phyloP scores from a whole-genome alignment of 2,888 invertebrate genomes.

The Brachylomia viminalis region DNA sequence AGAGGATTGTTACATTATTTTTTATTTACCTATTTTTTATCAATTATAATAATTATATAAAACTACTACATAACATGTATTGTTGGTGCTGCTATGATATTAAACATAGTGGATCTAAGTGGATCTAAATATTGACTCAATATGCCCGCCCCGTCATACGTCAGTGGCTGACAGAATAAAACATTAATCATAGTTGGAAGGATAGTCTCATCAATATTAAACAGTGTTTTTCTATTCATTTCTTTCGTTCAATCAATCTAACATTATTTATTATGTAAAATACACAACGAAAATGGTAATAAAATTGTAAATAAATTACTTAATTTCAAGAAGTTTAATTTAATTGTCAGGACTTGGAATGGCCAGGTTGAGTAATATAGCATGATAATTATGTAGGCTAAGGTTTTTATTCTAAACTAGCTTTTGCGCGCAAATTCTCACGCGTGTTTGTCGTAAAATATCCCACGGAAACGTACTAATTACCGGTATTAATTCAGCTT shows the following conservation, averaged over 20 bases:
- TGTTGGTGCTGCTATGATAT: too few relatives aligned
- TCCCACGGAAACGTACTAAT: too few relatives aligned
- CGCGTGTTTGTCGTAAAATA: too few relatives aligned
- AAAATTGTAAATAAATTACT: not conserved
- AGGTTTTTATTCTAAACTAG: not conserved
- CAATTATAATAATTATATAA: too few relatives aligned
- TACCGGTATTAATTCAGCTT: too few relatives aligned
- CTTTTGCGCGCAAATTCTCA: too few relatives aligned
- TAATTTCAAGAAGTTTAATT: not conserved
- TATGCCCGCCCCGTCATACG: not conserved
- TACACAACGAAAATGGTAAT: not conserved
- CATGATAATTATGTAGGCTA: too few relatives aligned
- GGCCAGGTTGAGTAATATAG: not conserved
- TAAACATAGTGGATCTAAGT: too few relatives aligned
- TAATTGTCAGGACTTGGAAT: too few relatives aligned
- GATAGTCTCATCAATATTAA: conserved; percentile 10
- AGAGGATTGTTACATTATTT: too few relatives aligned
- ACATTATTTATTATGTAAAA: not conserved
- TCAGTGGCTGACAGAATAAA: conserved; percentile 12
- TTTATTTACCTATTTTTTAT: too few relatives aligned
- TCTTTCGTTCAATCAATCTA: not conserved
- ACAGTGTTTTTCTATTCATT: not conserved
- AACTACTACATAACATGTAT: not conserved
- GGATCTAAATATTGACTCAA: conserved; percentile 22
- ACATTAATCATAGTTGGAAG: conserved; percentile 7